A percentile compares a stretch with the other conserved stretches of the same genome.
Evolutionary conservation across 2,888 invertebrate genomes (phyloP).

Genomic region (Mechanitis messenoides): DNA sequence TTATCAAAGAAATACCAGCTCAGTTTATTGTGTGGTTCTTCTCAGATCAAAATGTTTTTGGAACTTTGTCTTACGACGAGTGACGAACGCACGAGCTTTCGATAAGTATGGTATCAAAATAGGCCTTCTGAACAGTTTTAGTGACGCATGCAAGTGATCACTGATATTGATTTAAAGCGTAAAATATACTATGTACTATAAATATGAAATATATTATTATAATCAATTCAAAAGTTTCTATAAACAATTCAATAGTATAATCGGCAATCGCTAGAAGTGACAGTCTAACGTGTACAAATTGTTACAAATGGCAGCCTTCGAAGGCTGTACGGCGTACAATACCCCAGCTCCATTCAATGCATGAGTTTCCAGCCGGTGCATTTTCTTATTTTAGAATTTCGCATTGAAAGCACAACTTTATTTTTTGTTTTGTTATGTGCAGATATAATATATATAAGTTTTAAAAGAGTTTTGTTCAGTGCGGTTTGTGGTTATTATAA

Average conservation of each 20-base stretch:
- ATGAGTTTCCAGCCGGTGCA: slow-evolving; percentile 24
- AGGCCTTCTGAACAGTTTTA: too few relatives aligned
- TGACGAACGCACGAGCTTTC: too few relatives aligned
- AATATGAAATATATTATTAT: too few relatives aligned
- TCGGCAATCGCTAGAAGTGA: slow-evolving; percentile 14
- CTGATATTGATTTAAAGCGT: too few relatives aligned
- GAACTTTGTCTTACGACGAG: too few relatives aligned
- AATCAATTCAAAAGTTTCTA: too few relatives aligned
- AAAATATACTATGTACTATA: too few relatives aligned
- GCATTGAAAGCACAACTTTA: slow-evolving; percentile 27
- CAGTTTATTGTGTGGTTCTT: too few relatives aligned
- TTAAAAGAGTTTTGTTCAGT: slow-evolving; percentile 8
- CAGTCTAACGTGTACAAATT: slow-evolving; percentile 43
- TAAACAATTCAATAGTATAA: slow-evolving; percentile 10
- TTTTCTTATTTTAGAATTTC: slow-evolving; percentile 24
- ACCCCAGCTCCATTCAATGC: slow-evolving; percentile 25
- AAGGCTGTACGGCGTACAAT: slow-evolving; percentile 23
- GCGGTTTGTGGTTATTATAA: slow-evolving; percentile 1
- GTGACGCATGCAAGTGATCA: too few relatives aligned
- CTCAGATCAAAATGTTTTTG: too few relatives aligned
- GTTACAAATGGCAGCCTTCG: slow-evolving; percentile 44
- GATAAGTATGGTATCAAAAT: too few relatives aligned
- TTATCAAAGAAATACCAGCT: too few relatives aligned
- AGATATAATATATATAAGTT: slow-evolving; percentile 10
- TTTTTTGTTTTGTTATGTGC: slow-evolving; percentile 18